phyloP scores from a whole-genome alignment of 2,113 vertebrate species.

The Conger conger region DNA sequence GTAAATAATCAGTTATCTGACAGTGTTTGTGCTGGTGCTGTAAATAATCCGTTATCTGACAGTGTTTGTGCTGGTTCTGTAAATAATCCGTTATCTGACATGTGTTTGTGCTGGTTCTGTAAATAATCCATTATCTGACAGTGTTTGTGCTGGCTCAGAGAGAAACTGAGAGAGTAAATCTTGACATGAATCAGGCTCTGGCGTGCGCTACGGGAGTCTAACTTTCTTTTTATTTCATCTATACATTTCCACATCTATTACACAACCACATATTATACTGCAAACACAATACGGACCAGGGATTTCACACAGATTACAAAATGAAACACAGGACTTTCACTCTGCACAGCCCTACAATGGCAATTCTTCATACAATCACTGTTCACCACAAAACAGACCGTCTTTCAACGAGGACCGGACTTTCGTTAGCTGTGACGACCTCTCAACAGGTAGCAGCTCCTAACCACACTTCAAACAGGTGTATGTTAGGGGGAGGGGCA shows the following conservation, averaged over 20 bases:
- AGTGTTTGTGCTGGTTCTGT: too few relatives aligned
- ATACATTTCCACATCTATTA: not conserved
- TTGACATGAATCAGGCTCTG: not conserved
- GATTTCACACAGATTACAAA: not conserved
- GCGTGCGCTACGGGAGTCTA: not conserved
- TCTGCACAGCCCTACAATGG: not conserved
- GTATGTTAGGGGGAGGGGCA: not conserved
- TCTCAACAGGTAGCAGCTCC: not conserved
- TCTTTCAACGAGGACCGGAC: not conserved
- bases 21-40: too few relatives aligned
- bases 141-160: not conserved
- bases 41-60: too few relatives aligned
- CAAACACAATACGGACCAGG: slow-evolving; percentile 3
- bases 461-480: not conserved
- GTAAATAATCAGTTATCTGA: too few relatives aligned
- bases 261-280: not conserved
- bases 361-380: slow-evolving; percentile 7
- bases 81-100: too few relatives aligned
- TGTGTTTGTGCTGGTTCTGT: too few relatives aligned
- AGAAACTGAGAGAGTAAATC: not conserved
- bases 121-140: too few relatives aligned
- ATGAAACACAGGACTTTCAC: not conserved
- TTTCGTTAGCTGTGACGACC: not conserved
- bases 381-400: not conserved
- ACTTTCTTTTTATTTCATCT: not conserved